Conservation (phyloP, 2,888 invertebrate genomes). For the Cephus spinipes region DNA sequence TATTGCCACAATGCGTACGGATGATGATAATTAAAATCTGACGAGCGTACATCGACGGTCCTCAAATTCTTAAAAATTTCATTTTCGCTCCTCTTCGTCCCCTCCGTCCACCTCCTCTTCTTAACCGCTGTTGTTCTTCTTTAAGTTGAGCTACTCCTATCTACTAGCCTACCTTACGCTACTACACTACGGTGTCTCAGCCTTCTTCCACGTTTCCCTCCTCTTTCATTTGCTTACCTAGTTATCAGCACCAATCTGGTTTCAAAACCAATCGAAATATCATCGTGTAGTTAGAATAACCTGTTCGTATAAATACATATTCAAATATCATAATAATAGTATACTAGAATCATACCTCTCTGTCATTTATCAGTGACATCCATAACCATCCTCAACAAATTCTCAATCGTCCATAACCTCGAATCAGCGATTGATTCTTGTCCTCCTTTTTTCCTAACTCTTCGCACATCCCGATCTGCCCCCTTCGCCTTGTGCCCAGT, state of each 20-base stretch:
- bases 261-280: conserved; percentile 65
- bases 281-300: conserved; percentile 64
- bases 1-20: conserved; percentile 61
- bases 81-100: neutral
- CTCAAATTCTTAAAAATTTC: conserved; percentile 31
- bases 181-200: conserved; percentile 64
- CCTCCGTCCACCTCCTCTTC: neutral
- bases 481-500: neutral
- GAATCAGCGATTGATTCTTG: neutral
- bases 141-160: conserved; percentile 59
- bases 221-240: conserved; percentile 50
- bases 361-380: conserved; percentile 7
- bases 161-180: conserved; percentile 52
- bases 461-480: neutral
- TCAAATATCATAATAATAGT: conserved; percentile 63
- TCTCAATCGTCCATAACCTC: neutral
- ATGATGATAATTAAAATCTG: conserved; percentile 44
- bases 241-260: conserved; percentile 66
- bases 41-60: conserved; percentile 57
- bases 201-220: conserved; percentile 65
- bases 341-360: conserved; percentile 60
- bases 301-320: conserved; percentile 65
- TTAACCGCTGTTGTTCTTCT: neutral
- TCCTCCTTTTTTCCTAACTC: neutral
- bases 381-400: conserved; percentile 31